Percentiles rank a stretch among this genome's conserved stretches.
Conservation (phyloP, 2,797 vertebrate genomes). For the Macropodus opercularis region DNA sequence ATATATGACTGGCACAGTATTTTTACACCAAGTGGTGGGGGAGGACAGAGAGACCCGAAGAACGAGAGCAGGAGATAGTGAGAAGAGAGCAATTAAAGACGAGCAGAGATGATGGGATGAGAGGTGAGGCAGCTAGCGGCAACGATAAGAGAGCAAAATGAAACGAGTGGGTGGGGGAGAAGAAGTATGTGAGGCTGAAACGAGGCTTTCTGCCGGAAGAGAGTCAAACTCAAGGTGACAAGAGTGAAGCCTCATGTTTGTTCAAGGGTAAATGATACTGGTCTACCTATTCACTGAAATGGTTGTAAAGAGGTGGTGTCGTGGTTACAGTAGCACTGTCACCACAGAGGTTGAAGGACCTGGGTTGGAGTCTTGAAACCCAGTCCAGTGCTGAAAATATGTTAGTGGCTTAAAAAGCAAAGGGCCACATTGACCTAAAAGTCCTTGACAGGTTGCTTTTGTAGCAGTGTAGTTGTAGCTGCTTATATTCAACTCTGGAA, state of each 20-base stretch:
- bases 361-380: no score
- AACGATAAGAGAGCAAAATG: slow-evolving; percentile 21
- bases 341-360: no score
- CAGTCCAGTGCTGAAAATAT: no score
- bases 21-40: slow-evolving; percentile 31
- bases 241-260: slow-evolving; percentile 2
- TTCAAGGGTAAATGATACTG: slow-evolving; percentile 12
- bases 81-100: slow-evolving; percentile 39
- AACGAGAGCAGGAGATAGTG: slow-evolving; percentile 7
- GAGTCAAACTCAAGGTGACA: slow-evolving; percentile 15
- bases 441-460: no score
- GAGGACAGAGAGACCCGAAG: background rate
- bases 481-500: no score
- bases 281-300: slow-evolving; percentile 5
- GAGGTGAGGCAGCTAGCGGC: slow-evolving; percentile 8
- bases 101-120: slow-evolving; percentile 30
- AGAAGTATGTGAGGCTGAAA: slow-evolving; percentile 18
- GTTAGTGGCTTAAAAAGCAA: no score
- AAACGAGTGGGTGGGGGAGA: slow-evolving; percentile 1
- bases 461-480: slow-evolving; percentile 2
- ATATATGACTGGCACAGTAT: slow-evolving; percentile 65
- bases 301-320: background rate
- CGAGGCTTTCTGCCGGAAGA: slow-evolving; percentile 31
- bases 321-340: slow-evolving; percentile 3
- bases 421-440: no score